These are phyloP conservation scores for Clusia tigrina DNA, from an alignment of 2,888 invertebrate genomes.

Conservation along the genomic window DNA sequence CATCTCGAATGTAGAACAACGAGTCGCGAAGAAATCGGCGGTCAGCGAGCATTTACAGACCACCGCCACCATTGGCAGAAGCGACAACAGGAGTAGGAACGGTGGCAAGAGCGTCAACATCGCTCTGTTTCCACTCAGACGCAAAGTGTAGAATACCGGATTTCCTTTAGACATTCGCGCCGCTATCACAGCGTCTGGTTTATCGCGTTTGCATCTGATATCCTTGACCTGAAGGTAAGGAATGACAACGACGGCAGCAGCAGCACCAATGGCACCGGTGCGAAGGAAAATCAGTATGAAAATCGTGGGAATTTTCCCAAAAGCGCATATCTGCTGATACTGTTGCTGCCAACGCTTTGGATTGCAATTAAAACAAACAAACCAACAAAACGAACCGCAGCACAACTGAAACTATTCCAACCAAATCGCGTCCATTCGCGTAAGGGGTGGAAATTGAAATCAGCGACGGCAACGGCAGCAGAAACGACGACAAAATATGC, in stretches of 20 bases:
- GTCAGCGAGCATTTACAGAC: background rate
- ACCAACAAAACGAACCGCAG: background rate
- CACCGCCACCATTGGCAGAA: background rate
- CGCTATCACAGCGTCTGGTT: conserved; percentile 3
- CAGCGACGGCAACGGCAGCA: background rate
- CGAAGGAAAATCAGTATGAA: conserved; percentile 31
- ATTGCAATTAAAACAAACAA: background rate
- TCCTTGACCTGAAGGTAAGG: conserved; percentile 1
- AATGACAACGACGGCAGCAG: background rate
- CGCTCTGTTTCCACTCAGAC: background rate
- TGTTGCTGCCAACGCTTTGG: background rate
- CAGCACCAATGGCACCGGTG: background rate
- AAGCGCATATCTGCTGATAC: conserved; percentile 43
- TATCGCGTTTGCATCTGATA: conserved; percentile 10
- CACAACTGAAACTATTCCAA: background rate
- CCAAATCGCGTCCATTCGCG: background rate
- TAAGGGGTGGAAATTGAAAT: conserved; percentile 1
- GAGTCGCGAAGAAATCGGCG: conserved; percentile 4
- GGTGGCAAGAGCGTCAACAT: background rate
- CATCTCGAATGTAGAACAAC: background rate
- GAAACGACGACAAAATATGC: background rate
- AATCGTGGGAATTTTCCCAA: conserved; percentile 55
- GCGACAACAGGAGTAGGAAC: background rate
- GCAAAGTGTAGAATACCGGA: background rate
- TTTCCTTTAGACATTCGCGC: conserved; percentile 2